Evolutionary conservation across 1,140 invertebrate species (phyloP), one percentile per base, ranked within the genome.

Genomic region (Drosophila jambulina): DNA sequence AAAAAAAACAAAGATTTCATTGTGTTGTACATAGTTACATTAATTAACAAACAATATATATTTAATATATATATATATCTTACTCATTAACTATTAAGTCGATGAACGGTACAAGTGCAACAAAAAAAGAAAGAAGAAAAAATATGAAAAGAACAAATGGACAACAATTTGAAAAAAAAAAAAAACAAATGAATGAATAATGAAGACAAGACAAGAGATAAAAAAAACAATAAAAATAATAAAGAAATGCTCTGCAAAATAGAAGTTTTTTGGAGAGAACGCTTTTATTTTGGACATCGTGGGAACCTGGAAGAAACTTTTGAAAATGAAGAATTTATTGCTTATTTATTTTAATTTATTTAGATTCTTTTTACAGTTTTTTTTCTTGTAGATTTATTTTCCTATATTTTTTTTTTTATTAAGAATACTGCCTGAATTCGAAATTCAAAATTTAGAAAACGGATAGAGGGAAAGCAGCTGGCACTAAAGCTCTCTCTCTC

Each of bases 161-260:
- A 58, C 53, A 69, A 68, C 46, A 54, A 63, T 74, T 74, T 72
- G 51, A 75, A 38, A 62, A 59, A 71, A 64, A 71, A 64, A 43
- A 80, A 70, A 75, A 80, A 23, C 34, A 56, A 82, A 78, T 29
- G 67, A 77, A 83, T 17, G 36, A 70, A 70, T 36, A 54, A 54
- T 34, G 61, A 75, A 25, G 54, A 87, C 54, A 61, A 77, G 59
- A 87, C 27, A 58, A 53, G 13, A 54, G 19, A 53, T 21, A 80
- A 60, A 84, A 46, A 46, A 17, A 15, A 75, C 75, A 81, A 56
- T 69, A 75, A 68, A 71, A 88, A 75, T 91, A 92, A 92, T 92
- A 92, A 92, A 92, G 87, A 88, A 92, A 86, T 87, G 86, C 91
- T 91, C 91, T 91, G 87, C 87, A 90, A 54, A 54, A 91, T 91